Evolutionary conservation across 2,888 invertebrate species (phyloP).

Genomic region (Tigriopus californicus): DNA sequence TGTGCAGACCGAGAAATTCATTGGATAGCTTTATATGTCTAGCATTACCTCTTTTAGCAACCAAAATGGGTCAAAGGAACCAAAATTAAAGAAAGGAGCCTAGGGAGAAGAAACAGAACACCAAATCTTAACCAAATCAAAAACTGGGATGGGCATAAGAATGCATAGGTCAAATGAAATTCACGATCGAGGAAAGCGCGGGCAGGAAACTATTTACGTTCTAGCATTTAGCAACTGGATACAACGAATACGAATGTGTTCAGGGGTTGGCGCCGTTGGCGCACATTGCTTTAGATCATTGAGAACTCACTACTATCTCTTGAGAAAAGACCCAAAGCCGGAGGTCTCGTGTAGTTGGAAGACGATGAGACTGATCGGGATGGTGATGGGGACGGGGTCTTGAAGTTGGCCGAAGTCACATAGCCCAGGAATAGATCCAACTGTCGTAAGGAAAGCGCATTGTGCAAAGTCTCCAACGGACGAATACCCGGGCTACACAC

Average conservation of each 20-base stretch:
- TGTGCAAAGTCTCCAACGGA: slow-evolving; percentile 91
- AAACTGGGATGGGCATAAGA: neutral
- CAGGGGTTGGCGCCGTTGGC: neutral
- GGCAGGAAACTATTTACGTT: no score
- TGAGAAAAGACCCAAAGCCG: no score
- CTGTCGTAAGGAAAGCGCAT: slow-evolving; percentile 77
- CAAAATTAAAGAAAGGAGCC: no score
- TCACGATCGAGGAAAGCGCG: no score
- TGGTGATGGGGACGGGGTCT: slow-evolving; percentile 44
- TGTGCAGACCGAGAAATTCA: neutral
- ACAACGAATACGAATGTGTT: neutral
- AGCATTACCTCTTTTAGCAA: no score
- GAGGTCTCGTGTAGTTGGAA: no score
- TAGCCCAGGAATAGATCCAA: slow-evolving; percentile 71
- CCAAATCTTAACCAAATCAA: neutral
- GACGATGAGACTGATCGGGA: slow-evolving; percentile 22
- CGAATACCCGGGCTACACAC: slow-evolving; percentile 61
- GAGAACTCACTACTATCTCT: no score
- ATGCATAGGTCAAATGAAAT: no score
- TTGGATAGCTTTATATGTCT: neutral
- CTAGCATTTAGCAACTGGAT: no score
- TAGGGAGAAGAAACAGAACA: neutral
- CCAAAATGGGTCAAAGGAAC: no score
- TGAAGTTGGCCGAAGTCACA: slow-evolving; percentile 55
- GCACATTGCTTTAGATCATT: neutral